A percentile compares a stretch with the other conserved stretches of the same genome.
phyloP scores from a whole-genome alignment of 2,888 invertebrate species.

The Cacoxenus indagator region DNA sequence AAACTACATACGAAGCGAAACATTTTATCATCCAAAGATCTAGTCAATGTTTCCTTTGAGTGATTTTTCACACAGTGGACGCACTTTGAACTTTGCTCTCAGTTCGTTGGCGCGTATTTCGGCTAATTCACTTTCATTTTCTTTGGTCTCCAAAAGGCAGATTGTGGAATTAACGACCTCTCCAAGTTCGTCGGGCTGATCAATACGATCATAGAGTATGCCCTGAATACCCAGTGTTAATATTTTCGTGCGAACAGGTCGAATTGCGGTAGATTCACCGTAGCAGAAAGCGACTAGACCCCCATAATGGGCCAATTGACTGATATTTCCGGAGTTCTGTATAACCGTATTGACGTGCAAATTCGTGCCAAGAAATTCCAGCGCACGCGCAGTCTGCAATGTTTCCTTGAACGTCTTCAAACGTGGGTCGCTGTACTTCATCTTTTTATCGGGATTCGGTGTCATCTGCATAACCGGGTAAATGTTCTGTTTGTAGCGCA shows the following conservation, averaged over 20 bases:
- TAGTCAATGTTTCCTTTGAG: background rate
- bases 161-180: background rate
- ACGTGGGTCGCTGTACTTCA: slow-evolving; percentile 80
- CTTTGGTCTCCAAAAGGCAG: background rate
- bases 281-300: slow-evolving; percentile 91
- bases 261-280: slow-evolving; percentile 93
- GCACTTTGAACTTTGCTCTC: background rate
- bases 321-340: slow-evolving; percentile 83
- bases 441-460: background rate
- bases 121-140: background rate
- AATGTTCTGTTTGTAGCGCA: slow-evolving; percentile 92
- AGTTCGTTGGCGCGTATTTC: background rate
- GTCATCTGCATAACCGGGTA: slow-evolving; percentile 88
- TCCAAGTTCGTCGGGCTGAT: slow-evolving; percentile 52
- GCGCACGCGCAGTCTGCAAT: slow-evolving; percentile 81
- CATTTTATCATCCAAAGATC: background rate
- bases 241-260: slow-evolving; percentile 82
- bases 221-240: slow-evolving; percentile 90
- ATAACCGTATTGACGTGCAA: slow-evolving; percentile 76
- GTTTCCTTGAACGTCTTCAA: slow-evolving; percentile 84
- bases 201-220: slow-evolving; percentile 92
- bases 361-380: slow-evolving; percentile 86
- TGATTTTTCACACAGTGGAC: background rate
- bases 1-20: too few relatives aligned
- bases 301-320: slow-evolving; percentile 80